Base-by-base conservation (phyloP, 2,888 invertebrate species). In the Drosophila longiperda region DNA sequence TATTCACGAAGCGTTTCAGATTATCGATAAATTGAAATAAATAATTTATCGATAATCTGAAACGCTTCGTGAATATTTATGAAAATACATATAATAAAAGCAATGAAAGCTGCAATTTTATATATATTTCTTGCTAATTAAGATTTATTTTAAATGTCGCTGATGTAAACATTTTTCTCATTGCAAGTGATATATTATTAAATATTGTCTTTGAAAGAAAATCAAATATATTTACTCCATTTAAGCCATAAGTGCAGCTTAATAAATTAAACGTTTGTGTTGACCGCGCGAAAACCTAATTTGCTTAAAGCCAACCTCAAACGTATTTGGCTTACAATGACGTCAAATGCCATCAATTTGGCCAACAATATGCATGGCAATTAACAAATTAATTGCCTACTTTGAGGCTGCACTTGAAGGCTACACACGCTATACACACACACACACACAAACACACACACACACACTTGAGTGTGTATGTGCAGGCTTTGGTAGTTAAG, bases 381-480 rank as follows among this genome's bases (percentile, higher is more conserved):
- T 84, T 84, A 84, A 78, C 88, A 85, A 85, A 85, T 85, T 85
- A 85, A 85, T 85, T 85, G 86, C 83, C 83, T 85, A 85, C 83
- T 88, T 84, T 85, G 80, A 73, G 80, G 75, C 74, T 65, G 78
- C 80, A 76, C 78, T 83, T 71, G 66, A 81, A 79, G 76, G 72
- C 38, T 32, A 32, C 55, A 66, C 45, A 55, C 42, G 29, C 29
- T 6, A 73, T 55, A 57, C 59, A 65, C 32, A 29, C 63, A 66
- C 52, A 49, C 26, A 60, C 33, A 59, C 49, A 50, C 38, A 61
- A 62, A 55, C 40, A 64, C 40, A 48, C 9, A 55, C 38, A 63
- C 32, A 40, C 40, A 40, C 40, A 40, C 9, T n/a, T 40, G 45
- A 7, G 38, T 17, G 23, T 45, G 62, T 23, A 70, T 26, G 73